phyloP scores from a whole-genome alignment of 1,140 invertebrate species.

The Melitaea cinxia region DNA sequence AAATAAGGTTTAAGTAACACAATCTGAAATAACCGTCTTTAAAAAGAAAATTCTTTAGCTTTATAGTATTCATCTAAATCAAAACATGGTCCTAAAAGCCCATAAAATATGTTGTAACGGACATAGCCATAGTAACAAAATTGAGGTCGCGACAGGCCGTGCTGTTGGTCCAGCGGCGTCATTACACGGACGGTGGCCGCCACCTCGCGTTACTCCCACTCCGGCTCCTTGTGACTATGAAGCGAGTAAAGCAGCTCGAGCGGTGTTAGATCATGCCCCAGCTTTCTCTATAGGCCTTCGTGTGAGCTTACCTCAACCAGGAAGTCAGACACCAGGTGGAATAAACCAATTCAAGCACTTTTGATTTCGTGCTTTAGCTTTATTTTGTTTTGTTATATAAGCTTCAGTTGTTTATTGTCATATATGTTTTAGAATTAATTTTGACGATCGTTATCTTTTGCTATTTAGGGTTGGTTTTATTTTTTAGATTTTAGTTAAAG shows the following conservation, averaged over 20 bases:
- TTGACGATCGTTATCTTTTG: background rate
- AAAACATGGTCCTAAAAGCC: background rate
- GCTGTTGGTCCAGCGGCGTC: conserved; percentile 85
- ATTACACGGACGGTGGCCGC: conserved; percentile 89
- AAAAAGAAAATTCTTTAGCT: too few relatives aligned
- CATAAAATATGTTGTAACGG: background rate
- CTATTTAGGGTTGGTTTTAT: background rate
- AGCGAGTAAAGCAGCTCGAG: conserved; percentile 87
- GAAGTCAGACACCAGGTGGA: conserved; percentile 68
- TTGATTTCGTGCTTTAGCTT: conserved; percentile 14
- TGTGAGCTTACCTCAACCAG: conserved; percentile 73
- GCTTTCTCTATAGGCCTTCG: conserved; percentile 87
- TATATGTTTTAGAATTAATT: background rate
- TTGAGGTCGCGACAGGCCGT: conserved; percentile 73
- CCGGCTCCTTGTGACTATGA: conserved; percentile 93
- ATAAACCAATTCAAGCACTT: conserved; percentile 7
- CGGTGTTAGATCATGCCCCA: conserved; percentile 85
- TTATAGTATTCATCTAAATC: too few relatives aligned
- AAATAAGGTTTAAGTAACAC: too few relatives aligned
- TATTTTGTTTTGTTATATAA: conserved; percentile 2
- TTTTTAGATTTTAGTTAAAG: background rate
- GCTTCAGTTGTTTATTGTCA: background rate
- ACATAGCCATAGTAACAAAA: background rate
- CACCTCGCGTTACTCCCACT: conserved; percentile 87
- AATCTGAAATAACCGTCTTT: too few relatives aligned